A percentile compares a stretch with the other conserved stretches of the same genome.
Conservation (phyloP, 1,140 invertebrate genomes). For the Ladona fulva region DNA sequence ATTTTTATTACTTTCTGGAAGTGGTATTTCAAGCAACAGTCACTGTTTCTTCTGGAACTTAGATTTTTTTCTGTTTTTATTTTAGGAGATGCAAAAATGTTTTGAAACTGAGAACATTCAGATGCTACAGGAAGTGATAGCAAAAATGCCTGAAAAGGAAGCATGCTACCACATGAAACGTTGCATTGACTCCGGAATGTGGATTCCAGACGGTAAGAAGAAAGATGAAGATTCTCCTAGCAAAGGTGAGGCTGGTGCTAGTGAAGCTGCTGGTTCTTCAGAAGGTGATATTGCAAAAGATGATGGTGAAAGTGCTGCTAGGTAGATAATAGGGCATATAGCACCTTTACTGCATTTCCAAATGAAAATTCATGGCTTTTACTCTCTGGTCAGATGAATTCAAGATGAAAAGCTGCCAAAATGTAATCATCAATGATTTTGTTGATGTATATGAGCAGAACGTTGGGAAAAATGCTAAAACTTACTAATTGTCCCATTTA, state of each 20-base stretch:
- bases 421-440: too few species aligned
- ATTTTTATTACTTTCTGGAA: too few species aligned
- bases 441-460: too few species aligned
- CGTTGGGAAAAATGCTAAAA: too few species aligned
- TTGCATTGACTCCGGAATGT: slow-evolving; percentile 95
- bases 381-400: too few species aligned
- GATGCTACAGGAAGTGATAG: slow-evolving; percentile 78
- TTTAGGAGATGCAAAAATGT: slow-evolving; percentile 61
- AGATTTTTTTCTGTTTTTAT: slow-evolving; percentile 20
- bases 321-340: not conserved
- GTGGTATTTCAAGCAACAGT: too few species aligned
- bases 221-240: slow-evolving; percentile 34
- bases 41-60: too few species aligned
- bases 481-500: too few species aligned
- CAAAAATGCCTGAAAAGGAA: slow-evolving; percentile 80
- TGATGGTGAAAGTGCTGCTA: not conserved
- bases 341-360: too few species aligned
- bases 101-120: slow-evolving; percentile 81
- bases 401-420: too few species aligned
- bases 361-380: too few species aligned
- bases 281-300: not conserved
- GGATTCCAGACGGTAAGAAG: slow-evolving; percentile 74
- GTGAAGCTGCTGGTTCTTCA: not conserved
- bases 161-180: slow-evolving; percentile 92
- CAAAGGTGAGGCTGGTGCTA: slow-evolving; percentile 9